Evolutionary conservation across 2,113 vertebrate genomes (phyloP), one percentile per base, ranked within the genome.

Genomic region (Muntiacus muntjak): DNA sequence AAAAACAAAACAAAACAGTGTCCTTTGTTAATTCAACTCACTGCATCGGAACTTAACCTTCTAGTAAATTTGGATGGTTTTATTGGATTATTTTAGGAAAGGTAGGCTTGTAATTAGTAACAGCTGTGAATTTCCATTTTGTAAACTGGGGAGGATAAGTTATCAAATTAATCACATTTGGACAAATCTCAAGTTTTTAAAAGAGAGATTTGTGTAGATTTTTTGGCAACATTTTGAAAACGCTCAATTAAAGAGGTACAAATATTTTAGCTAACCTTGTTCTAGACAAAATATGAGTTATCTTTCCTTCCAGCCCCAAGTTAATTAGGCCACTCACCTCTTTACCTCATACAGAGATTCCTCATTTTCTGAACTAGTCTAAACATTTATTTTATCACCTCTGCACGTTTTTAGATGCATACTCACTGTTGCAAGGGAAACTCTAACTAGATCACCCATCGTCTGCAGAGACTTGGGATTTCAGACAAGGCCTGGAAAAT

Each of bases 391-490:
- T 95, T 94, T 78, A 82, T 93, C 81, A 96, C 64, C 54, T 94
- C 82, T 92, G 43, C 50, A 78, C 17, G 14, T 67, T 47, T 60
- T 96, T 45, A 91, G 43, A 67, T 82, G 40, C 40, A 76, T 8
- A 58, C 45, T 62, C 28, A 62, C 67, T 62, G 36, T 40, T 95
- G n/a, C 81, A 88, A 90, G 87, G 52, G 47, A 89, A 92, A 78
- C 47, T 33, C 40, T 92, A 97, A 96, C 87, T 54, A 97, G 64
- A 96, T 95, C 87, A 82, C 19, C 67, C 33, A 60, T 76, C 45
- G 43, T 97, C 87, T 96, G 16, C 84, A 87, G 93, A 92, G 83
- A 96, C 36, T 33, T 84, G 92, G 84, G 71, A 71, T 96, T 98
- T 96, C 58, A 97, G 89, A 91, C 23, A 45, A 97, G 58, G n/a